Percentiles rank a stretch among this genome's conserved stretches.
phyloP scores from a whole-genome alignment of 2,888 invertebrate genomes.

The Drosophila pseudotakahashii region DNA sequence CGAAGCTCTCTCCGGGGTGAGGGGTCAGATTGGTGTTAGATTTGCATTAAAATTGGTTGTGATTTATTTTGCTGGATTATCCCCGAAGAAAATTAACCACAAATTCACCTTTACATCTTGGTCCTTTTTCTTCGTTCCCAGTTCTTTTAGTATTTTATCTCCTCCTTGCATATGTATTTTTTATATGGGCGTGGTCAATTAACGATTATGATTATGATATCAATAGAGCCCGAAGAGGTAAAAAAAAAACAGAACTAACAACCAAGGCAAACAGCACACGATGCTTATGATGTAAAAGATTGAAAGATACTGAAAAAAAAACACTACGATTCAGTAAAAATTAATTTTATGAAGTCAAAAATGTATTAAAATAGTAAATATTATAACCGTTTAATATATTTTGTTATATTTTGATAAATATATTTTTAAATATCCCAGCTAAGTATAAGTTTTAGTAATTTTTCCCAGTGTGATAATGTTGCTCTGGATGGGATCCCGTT shows the following conservation, averaged over 20 bases:
- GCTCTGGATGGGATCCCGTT: constrained; percentile 35
- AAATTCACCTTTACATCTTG: constrained; percentile 36
- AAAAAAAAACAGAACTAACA: constrained; percentile 49
- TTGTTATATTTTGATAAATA: too few species aligned
- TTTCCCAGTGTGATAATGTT: constrained; percentile 23
- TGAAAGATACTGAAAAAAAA: constrained; percentile 12
- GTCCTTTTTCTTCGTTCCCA: constrained; percentile 22
- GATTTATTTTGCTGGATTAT: constrained; percentile 40
- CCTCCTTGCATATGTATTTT: constrained; percentile 34
- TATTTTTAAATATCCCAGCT: too few species aligned
- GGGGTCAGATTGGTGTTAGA: constrained; percentile 34
- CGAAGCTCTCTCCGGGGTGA: constrained; percentile 56
- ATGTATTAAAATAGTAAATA: too few species aligned
- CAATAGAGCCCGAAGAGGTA: constrained; percentile 35
- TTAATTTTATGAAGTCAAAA: too few species aligned
- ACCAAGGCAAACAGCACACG: constrained; percentile 32
- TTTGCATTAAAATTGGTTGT: constrained; percentile 53
- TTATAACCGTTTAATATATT: too few species aligned
- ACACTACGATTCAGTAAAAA: too few species aligned
- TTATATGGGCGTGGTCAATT: constrained; percentile 73
- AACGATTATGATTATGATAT: constrained; percentile 78
- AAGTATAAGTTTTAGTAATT: too few species aligned
- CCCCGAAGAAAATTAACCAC: constrained; percentile 10
- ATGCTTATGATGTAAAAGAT: not conserved
- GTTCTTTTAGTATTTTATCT: constrained; percentile 28